Evolutionary conservation across 37 sponge, comb jelly and placozoan genomes (phyloP).

Genomic region (Halichondria panicea): DNA sequence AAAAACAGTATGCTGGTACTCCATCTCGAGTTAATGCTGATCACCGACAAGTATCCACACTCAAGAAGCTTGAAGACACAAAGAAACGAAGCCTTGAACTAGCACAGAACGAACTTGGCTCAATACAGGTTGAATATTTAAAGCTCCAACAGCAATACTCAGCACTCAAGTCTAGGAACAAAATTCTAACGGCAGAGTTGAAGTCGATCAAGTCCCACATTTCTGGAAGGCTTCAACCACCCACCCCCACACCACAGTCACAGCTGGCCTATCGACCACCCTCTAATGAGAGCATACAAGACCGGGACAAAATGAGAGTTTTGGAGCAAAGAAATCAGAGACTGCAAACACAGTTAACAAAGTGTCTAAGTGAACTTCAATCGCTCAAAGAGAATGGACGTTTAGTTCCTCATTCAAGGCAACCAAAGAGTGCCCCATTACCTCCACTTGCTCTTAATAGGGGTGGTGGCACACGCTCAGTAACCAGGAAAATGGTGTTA

Average conservation of each 20-base stretch:
- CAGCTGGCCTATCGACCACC: no score
- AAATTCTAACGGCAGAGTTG: conserved; percentile 54
- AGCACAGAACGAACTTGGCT: conserved; percentile 39
- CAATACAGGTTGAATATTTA: conserved; percentile 15
- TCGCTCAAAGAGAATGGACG: neutral
- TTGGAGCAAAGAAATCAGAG: neutral
- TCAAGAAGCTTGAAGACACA: conserved; percentile 56
- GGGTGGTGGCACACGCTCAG: no score
- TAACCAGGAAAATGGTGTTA: no score
- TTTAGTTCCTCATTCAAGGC: no score
- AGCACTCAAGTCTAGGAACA: conserved; percentile 77
- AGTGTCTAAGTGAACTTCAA: conserved; percentile 8
- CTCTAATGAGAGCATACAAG: no score
- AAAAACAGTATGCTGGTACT: neutral
- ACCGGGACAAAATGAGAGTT: neutral
- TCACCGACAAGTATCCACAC: conserved; percentile 43
- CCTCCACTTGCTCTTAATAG: no score
- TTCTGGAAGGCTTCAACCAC: neutral
- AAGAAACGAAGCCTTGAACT: conserved; percentile 41
- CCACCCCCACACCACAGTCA: neutral
- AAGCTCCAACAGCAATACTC: conserved; percentile 43
- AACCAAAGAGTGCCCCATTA: no score
- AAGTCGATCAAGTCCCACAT: conserved; percentile 37
- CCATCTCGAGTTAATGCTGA: neutral
- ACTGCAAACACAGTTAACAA: neutral